phyloP scores from a whole-genome alignment of 2,113 vertebrate species.

The Acinonyx jubatus region DNA sequence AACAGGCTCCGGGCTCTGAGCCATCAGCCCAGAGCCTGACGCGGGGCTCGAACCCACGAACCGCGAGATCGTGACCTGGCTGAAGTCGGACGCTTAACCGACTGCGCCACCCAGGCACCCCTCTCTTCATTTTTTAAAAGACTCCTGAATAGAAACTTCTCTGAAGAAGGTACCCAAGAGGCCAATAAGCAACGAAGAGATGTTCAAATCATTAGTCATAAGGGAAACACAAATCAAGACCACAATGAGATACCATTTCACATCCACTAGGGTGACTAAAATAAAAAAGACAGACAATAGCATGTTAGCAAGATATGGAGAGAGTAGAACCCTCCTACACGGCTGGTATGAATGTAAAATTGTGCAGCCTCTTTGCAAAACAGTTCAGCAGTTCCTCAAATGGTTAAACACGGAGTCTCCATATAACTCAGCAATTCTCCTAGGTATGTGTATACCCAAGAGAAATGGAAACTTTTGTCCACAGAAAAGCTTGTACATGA shows the following conservation, averaged over 20 bases:
- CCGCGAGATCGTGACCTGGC: too few species aligned
- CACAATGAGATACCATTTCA: neutral
- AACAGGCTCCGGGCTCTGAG: too few species aligned
- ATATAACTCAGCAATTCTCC: neutral
- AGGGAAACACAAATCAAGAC: constrained; percentile 15
- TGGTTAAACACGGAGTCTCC: neutral
- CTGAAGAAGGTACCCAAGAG: neutral
- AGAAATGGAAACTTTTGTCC: neutral
- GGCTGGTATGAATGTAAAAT: neutral
- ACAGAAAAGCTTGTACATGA: neutral
- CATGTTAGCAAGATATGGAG: neutral
- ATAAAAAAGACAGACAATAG: neutral
- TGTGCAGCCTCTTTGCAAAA: neutral
- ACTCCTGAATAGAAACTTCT: neutral
- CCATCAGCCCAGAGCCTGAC: too few species aligned
- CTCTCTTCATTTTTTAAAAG: neutral
- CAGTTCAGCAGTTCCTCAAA: neutral
- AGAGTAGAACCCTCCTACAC: neutral
- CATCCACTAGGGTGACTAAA: neutral
- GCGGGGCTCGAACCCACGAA: too few species aligned
- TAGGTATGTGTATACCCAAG: neutral
- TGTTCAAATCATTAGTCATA: neutral
- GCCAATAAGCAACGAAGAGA: neutral
- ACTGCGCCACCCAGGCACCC: too few species aligned
- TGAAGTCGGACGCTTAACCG: too few species aligned